phyloP scores from a whole-genome alignment of 2,888 invertebrate species.

The Rhamnusium bicolor region DNA sequence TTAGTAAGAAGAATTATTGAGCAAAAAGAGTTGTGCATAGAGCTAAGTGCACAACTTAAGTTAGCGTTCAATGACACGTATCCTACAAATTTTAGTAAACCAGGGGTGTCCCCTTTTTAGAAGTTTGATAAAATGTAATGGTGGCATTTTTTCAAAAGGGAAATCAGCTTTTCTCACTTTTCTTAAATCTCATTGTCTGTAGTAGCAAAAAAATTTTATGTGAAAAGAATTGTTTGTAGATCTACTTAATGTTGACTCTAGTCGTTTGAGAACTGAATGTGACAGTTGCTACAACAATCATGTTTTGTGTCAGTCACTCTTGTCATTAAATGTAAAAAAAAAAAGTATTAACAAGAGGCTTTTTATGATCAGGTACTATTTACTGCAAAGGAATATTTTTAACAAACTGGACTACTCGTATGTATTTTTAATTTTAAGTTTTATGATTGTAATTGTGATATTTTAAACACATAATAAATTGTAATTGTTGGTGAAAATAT shows the following conservation, averaged over 20 bases:
- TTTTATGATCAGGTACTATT: conserved; percentile 6
- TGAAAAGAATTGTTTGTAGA: background rate
- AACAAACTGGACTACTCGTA: background rate
- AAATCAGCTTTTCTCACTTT: background rate
- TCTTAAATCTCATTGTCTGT: background rate
- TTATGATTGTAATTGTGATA: conserved; percentile 18
- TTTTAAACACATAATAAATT: conserved; percentile 10
- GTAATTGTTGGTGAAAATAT: background rate
- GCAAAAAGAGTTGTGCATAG: conserved; percentile 68
- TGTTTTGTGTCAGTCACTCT: background rate
- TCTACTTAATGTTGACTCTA: conserved; percentile 18
- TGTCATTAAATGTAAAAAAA: conserved; percentile 2
- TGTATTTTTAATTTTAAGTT: conserved; percentile 4
- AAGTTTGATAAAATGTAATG: background rate
- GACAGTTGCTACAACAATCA: background rate
- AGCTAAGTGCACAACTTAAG: conserved; percentile 63
- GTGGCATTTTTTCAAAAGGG: background rate
- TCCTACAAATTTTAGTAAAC: conserved; percentile 14
- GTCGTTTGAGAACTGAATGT: conserved; percentile 13
- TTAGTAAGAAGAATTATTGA: conserved; percentile 70
- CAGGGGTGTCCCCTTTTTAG: conserved; percentile 19
- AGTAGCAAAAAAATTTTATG: background rate
- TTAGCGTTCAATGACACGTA: conserved; percentile 47
- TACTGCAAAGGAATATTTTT: background rate
- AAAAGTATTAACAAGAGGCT: conserved; percentile 1